Conservation (phyloP, 53 echinoderm and acorn worm genomes). For the Echinarachnius parma region DNA sequence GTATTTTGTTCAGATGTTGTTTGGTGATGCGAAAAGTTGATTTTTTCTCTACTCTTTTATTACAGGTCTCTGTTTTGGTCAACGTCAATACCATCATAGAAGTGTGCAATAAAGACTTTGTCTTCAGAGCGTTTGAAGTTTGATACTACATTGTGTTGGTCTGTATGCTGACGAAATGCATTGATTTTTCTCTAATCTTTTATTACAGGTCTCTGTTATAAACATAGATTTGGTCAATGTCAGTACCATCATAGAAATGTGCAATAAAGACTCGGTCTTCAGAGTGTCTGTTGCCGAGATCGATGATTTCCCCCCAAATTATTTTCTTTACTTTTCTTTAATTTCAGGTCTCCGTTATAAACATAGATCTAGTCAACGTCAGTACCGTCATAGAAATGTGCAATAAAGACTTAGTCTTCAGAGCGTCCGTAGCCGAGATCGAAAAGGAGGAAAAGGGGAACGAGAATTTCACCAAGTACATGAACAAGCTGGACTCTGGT, state of each 20-base stretch:
- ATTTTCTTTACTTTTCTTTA: not conserved
- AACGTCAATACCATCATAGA: too few species aligned
- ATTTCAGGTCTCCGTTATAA: constrained; percentile 83
- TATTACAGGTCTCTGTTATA: constrained; percentile 78
- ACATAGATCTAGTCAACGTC: constrained; percentile 53
- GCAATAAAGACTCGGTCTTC: constrained; percentile 58
- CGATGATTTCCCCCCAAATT: not conserved
- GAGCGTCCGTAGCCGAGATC: constrained; percentile 54
- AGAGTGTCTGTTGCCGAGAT: constrained; percentile 55
- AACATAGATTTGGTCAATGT: constrained; percentile 57
- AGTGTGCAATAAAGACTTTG: too few species aligned
- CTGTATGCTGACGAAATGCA: too few species aligned
- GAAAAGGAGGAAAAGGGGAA: constrained; percentile 77
- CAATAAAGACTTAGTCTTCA: constrained; percentile 61
- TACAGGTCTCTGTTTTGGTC: too few species aligned
- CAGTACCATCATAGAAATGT: constrained; percentile 58
- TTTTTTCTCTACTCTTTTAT: too few species aligned
- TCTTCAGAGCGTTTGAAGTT: too few species aligned
- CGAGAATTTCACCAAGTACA: constrained; percentile 57
- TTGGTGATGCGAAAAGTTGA: too few species aligned
- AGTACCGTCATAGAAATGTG: constrained; percentile 61
- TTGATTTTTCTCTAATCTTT: too few species aligned
- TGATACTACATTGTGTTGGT: too few species aligned
- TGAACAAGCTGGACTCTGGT: constrained; percentile 80
- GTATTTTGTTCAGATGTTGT: too few species aligned